Base-by-base conservation (phyloP, 1,140 invertebrate genomes). In the Ctenoplectra terminalis region DNA sequence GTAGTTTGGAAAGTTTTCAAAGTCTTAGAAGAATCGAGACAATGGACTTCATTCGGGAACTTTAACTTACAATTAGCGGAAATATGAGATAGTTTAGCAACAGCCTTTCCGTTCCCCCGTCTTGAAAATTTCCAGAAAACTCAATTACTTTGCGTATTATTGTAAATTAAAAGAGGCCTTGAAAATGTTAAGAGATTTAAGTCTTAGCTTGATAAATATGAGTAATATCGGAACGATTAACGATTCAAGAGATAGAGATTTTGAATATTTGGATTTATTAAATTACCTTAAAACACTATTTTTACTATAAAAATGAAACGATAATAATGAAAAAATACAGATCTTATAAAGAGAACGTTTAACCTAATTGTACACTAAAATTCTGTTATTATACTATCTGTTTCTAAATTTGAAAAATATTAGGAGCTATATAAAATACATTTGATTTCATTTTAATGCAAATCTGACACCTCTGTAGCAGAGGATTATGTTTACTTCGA, bases 61-160 rank as follows among this genome's bases (percentile, higher is more conserved):
- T 72, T 72, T 72, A 72, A 58, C 70, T 34, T 56, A n/a, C n/a
- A n/a, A n/a, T n/a, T n/a, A 58, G 52, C 34, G 70, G 70, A 72
- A 72, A 72, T 58, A 72, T 43, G 70, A 52, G 70, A 72, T 72
- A 72, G 70, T 72, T 72, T 23, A 43, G 37, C 52, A n/a, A 20
- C 37, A 20, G 70, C 5, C 20, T 15, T 29, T 31, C 26, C n/a
- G 50, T 71, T 54, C 50, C 9, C n/a, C 37, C 50, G n/a, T 20
- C 70, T 40, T 72, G 52, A 43, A 72, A 43, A 29, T 72, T 58
- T 31, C 20, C 26, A 8, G 13, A 13, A 34, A 43, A 43, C 70
- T 56, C 52, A 20, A 40, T 56, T 56, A 58, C 50, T 29, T 31
- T 40, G 13, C 52, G 70, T 31, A 43, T 72, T 56, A 72, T 58